phyloP scores from a whole-genome alignment of 2,113 vertebrate species.

The Rhinopomastus cyanomelas region DNA sequence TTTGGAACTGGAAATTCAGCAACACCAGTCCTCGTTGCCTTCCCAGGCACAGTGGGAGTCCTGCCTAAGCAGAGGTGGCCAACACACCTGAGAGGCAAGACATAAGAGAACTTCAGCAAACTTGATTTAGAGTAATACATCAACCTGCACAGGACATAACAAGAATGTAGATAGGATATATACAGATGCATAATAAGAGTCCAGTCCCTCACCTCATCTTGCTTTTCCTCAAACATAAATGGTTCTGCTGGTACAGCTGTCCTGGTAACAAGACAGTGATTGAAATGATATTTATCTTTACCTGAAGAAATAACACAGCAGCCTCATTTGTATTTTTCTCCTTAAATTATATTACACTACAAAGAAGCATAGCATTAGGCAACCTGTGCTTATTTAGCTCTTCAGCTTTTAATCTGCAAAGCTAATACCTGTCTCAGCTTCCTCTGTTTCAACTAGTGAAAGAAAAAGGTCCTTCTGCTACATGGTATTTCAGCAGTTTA shows the following conservation, averaged over 20 bases:
- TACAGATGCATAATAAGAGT: no score
- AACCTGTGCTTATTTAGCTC: neutral
- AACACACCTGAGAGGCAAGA: neutral
- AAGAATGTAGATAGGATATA: neutral
- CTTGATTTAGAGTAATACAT: fast-evolving
- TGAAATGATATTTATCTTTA: neutral
- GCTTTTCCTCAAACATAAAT: neutral
- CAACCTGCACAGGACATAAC: neutral
- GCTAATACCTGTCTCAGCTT: neutral
- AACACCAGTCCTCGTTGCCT: neutral
- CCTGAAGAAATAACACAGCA: neutral
- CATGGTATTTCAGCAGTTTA: neutral
- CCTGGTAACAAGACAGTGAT: neutral
- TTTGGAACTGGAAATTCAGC: neutral
- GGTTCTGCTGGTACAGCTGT: neutral
- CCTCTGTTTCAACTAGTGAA: neutral
- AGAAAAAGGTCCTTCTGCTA: neutral
- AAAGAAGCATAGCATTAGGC: neutral
- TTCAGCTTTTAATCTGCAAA: slow-evolving; percentile 6
- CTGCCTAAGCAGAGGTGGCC: neutral
- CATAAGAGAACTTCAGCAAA: neutral
- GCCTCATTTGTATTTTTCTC: neutral
- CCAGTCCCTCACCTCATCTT: neutral
- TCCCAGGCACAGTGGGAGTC: neutral
- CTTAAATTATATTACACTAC: neutral